phyloP scores from a whole-genome alignment of 2,113 vertebrate species.

The Plecturocebus donacophilus region DNA sequence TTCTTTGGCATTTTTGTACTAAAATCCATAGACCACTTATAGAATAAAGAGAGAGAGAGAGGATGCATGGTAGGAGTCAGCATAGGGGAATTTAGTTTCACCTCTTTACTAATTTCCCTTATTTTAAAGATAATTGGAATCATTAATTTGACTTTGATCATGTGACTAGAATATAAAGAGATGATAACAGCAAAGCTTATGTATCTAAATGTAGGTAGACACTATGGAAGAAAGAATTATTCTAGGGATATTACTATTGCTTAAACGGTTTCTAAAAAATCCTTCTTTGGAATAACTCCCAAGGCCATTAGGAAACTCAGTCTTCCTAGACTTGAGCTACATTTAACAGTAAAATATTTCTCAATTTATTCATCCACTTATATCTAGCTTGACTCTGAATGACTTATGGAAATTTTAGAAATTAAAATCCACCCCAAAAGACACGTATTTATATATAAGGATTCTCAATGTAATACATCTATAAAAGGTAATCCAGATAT shows the following conservation, averaged over 20 bases:
- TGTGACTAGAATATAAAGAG: background rate
- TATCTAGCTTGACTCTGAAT: background rate
- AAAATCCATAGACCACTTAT: background rate
- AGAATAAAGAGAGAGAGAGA: background rate
- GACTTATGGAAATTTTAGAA: constrained; percentile 36
- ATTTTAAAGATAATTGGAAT: constrained; percentile 21
- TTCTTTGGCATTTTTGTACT: background rate
- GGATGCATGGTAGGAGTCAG: background rate
- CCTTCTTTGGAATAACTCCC: background rate
- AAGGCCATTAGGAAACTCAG: constrained; percentile 29
- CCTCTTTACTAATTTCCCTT: background rate
- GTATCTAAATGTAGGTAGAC: background rate
- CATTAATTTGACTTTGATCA: background rate
- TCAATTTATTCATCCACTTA: constrained; percentile 23
- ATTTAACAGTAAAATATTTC: constrained; percentile 34
- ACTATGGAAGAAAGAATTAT: background rate
- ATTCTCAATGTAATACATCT: background rate
- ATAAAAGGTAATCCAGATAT: background rate
- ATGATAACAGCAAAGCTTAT: background rate
- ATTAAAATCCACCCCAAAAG: constrained; percentile 44
- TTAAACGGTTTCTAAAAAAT: constrained; percentile 17
- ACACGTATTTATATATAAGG: background rate
- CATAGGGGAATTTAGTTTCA: background rate
- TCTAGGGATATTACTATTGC: background rate
- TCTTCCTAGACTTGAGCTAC: background rate